phyloP scores from a whole-genome alignment of 2,113 vertebrate species.

The Petrocephalus microphthalmus region DNA sequence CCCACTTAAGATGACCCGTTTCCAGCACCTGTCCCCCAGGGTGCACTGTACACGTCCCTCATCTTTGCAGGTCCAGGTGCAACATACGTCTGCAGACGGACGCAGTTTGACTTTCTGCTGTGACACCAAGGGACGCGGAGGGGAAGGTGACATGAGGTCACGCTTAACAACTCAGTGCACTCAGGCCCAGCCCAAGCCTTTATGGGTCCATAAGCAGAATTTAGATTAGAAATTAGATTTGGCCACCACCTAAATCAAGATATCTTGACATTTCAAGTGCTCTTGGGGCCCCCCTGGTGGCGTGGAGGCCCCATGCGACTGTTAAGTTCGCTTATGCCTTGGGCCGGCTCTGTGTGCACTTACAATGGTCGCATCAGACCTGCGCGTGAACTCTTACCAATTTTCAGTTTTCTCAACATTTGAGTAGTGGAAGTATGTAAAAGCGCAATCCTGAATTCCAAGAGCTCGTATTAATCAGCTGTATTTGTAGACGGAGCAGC shows the following conservation, averaged over 20 bases:
- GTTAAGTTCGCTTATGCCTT: no score
- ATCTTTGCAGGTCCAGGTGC: neutral
- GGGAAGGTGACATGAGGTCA: neutral
- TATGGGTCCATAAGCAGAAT: no score
- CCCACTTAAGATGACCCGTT: no score
- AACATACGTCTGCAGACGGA: neutral
- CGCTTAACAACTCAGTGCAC: neutral
- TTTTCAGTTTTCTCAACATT: neutral
- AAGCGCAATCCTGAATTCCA: neutral
- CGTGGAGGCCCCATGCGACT: no score
- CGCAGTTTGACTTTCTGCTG: neutral
- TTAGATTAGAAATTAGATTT: no score
- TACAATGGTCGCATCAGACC: neutral
- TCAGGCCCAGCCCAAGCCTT: no score
- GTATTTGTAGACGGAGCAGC: neutral
- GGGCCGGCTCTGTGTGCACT: no score
- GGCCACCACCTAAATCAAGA: no score
- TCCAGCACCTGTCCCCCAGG: no score
- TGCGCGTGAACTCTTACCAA: neutral
- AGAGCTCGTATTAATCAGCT: neutral
- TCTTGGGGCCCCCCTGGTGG: no score
- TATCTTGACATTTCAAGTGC: no score
- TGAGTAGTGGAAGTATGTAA: neutral
- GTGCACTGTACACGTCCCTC: no score
- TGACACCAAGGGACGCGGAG: neutral